These are phyloP conservation scores for Himantopus leucocephalus DNA, from an alignment of 2,113 vertebrate species.

Conservation along the genomic window DNA sequence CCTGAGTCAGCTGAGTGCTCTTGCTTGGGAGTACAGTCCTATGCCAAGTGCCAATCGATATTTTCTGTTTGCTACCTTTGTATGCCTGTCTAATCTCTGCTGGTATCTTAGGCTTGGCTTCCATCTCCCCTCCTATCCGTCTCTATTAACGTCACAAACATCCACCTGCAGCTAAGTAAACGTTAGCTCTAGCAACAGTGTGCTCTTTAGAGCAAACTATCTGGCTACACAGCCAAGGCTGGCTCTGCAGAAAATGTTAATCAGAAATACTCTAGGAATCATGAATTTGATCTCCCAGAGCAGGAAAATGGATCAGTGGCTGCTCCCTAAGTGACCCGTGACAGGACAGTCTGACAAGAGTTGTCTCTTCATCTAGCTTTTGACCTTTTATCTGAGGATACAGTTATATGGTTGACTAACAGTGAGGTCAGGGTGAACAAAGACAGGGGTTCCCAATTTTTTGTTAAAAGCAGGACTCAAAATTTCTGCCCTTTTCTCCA, in stretches of 20 bases:
- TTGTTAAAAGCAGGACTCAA: neutral
- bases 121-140: neutral
- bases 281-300: neutral
- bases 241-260: neutral
- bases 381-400: neutral
- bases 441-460: neutral
- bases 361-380: neutral
- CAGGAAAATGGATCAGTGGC: neutral
- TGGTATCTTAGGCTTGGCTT: conserved; percentile 15
- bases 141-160: conserved; percentile 34
- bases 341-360: neutral
- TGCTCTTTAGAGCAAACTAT: neutral
- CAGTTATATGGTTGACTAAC: neutral
- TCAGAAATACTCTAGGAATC: neutral
- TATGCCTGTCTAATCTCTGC: neutral
- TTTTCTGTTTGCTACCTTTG: conserved; percentile 6
- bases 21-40: neutral
- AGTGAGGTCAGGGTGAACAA: neutral
- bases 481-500: neutral
- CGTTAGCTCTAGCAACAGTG: neutral
- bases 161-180: conserved; percentile 41
- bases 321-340: neutral
- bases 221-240: neutral
- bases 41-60: conserved; percentile 7
- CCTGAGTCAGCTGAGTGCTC: neutral